phyloP scores from a whole-genome alignment of 2,888 invertebrate species.

The Therioaphis trifolii region DNA sequence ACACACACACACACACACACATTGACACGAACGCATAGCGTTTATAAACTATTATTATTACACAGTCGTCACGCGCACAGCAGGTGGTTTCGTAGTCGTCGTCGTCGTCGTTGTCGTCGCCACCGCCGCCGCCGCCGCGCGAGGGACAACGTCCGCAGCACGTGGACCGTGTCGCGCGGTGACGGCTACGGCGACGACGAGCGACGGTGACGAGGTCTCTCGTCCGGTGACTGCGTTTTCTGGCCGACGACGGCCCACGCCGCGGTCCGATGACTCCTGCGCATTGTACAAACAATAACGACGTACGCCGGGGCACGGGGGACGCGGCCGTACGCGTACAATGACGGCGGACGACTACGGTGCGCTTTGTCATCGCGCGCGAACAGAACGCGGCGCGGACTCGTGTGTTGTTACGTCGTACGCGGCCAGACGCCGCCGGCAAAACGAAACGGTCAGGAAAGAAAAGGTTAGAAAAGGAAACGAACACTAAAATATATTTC shows the following conservation, averaged over 20 bases:
- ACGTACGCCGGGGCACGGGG: neutral
- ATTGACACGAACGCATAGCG: too few species aligned
- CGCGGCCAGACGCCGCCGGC: too few species aligned
- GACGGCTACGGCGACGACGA: neutral
- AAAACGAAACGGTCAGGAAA: neutral
- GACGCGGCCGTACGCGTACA: neutral
- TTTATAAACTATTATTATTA: too few species aligned
- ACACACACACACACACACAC: too few species aligned
- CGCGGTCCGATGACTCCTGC: slow-evolving; percentile 41
- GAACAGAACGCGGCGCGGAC: too few species aligned
- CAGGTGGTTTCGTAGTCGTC: too few species aligned
- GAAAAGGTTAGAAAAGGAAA: neutral
- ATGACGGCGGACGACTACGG: neutral
- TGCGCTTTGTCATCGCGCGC: neutral
- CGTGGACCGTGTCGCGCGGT: slow-evolving; percentile 50
- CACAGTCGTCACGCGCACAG: slow-evolving; percentile 31
- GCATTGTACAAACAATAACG: too few species aligned
- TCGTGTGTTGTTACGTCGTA: too few species aligned
- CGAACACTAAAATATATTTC: neutral
- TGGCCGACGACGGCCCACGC: neutral
- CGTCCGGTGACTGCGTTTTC: slow-evolving; percentile 55
- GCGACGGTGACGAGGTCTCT: slow-evolving; percentile 9
- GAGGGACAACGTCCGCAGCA: slow-evolving; percentile 47
- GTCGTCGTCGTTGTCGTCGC: too few species aligned
- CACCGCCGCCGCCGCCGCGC: too few species aligned